phyloP scores from a whole-genome alignment of 1,140 invertebrate species.

The Drosophila equinoxialis region DNA sequence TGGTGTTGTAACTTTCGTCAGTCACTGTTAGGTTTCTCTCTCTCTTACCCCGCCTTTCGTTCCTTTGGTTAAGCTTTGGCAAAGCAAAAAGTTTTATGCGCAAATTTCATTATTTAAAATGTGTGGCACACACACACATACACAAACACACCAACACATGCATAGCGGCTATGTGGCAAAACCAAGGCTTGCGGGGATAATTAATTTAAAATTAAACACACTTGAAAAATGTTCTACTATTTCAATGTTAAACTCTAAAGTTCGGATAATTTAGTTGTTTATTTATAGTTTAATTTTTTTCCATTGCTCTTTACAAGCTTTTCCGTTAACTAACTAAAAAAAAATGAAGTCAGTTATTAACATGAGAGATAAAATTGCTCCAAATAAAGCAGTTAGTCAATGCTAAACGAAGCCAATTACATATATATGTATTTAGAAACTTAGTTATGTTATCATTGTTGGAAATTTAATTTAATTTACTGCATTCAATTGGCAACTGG shows the following conservation, averaged over 20 bases:
- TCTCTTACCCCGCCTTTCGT: slow-evolving; percentile 11
- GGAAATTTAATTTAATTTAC: background rate
- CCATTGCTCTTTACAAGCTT: background rate
- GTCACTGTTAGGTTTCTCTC: background rate
- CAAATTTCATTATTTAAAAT: slow-evolving; percentile 72
- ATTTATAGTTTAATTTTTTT: background rate
- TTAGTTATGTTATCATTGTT: background rate
- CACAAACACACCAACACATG: background rate
- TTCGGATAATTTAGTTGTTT: background rate
- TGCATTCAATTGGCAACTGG: background rate
- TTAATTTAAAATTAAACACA: slow-evolving; percentile 68
- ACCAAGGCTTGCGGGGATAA: slow-evolving; percentile 36
- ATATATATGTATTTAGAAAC: background rate
- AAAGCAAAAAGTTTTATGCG: slow-evolving; percentile 70
- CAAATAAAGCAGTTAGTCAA: too few species aligned
- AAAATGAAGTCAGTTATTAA: background rate
- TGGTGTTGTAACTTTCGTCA: slow-evolving; percentile 14
- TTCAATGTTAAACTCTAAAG: slow-evolving; percentile 16
- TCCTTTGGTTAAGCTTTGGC: slow-evolving; percentile 33
- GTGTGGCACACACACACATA: slow-evolving; percentile 34
- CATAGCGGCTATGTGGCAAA: slow-evolving; percentile 12
- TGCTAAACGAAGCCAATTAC: too few species aligned
- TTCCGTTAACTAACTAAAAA: too few species aligned
- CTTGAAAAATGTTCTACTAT: slow-evolving; percentile 37
- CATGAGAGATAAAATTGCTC: background rate